phyloP scores from a whole-genome alignment of 2,888 invertebrate species.

The Apamea sordens region DNA sequence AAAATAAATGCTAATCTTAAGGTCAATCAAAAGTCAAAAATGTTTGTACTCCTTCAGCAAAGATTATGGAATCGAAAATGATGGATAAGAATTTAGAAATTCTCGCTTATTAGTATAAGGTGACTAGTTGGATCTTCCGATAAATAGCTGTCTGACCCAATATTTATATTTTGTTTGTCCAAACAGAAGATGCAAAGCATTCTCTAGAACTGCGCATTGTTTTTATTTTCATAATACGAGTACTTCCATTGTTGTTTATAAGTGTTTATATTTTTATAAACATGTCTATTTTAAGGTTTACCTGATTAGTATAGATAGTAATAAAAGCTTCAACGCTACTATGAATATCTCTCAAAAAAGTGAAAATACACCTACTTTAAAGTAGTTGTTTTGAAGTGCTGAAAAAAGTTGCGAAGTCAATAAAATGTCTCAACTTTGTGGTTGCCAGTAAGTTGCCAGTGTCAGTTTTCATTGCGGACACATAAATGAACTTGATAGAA shows the following conservation, averaged over 20 bases:
- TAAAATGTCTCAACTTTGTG: no score
- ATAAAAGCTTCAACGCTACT: neutral
- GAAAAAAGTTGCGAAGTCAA: neutral
- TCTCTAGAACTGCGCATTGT: no score
- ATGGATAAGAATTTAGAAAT: neutral
- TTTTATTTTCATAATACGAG: neutral
- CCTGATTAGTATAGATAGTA: neutral
- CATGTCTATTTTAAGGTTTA: neutral
- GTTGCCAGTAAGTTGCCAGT: neutral
- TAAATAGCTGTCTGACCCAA: neutral
- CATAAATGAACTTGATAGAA: no score
- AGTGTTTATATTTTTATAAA: neutral
- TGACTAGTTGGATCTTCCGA: neutral
- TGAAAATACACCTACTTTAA: neutral
- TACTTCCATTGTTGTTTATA: neutral
- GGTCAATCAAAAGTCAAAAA: neutral
- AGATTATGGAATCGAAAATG: neutral
- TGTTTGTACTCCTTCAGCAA: neutral
- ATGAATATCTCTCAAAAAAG: neutral
- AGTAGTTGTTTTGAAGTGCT: neutral
- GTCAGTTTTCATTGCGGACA: neutral
- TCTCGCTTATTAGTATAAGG: neutral
- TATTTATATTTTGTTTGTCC: no score
- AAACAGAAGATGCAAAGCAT: no score
- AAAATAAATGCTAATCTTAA: neutral